A percentile compares a stretch with the other conserved stretches of the same genome.
These are phyloP conservation scores for Budorcas taxicolor DNA, from an alignment of 2,113 vertebrate species.

Conservation along the genomic window DNA sequence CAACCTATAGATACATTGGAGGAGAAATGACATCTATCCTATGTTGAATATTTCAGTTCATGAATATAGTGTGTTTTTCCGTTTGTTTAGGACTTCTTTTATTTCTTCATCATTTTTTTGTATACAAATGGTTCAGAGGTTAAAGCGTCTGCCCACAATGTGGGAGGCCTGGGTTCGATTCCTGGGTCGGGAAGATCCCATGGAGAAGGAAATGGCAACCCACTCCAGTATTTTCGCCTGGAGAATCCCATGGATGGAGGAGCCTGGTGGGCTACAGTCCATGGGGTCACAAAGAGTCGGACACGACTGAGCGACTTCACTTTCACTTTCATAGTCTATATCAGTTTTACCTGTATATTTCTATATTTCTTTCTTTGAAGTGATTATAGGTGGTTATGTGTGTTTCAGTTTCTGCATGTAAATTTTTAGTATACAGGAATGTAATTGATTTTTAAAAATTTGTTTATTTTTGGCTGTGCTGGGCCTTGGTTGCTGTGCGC, in stretches of 20 bases:
- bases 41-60: not conserved
- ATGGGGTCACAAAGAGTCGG: fast-evolving
- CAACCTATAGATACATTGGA: not conserved
- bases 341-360: not conserved
- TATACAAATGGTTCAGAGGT: no score
- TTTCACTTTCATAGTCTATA: not conserved
- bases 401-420: not conserved
- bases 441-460: not conserved
- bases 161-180: no score
- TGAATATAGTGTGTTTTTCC: not conserved
- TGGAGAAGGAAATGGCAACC: no score
- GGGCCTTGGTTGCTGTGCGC: not conserved
- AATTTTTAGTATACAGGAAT: not conserved
- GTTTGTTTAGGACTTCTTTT: not conserved
- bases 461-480: not conserved
- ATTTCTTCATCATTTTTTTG: not conserved
- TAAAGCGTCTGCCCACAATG: no score
- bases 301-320: no score
- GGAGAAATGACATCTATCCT: not conserved
- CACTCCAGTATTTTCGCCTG: no score
- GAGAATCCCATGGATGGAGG: no score
- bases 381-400: not conserved
- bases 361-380: not conserved
- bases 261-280: no score
- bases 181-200: no score